Base-by-base conservation (phyloP, 2,888 invertebrate genomes). In the Megastigmus dorsalis region DNA sequence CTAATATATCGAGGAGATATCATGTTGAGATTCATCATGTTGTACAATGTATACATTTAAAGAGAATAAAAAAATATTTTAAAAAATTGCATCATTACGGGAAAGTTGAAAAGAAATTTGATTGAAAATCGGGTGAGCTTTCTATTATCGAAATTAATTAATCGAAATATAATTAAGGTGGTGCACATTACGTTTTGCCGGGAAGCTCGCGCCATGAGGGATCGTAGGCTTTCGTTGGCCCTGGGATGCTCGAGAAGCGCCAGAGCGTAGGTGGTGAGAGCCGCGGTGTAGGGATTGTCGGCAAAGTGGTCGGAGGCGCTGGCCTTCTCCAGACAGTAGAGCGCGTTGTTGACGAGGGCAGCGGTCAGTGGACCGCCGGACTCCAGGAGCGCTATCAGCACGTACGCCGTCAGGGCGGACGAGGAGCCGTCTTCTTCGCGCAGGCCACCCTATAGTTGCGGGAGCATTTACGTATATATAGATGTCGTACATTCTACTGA, bases 331-430 rank as follows among this genome's bases (percentile, higher is more conserved):
- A 92, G 88, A 76, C 93, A 93, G 28, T 91, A 90, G 55, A 92
- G 89, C 0, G 92, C 91, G 84, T 92, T 91, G 1, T 89, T 89
- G 48, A 91, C 85, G 0, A 91, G 88, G 1, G 88, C 81, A 0
- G 91, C 88, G 0, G 91, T 86, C 1, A 91, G 83, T 0, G 89
- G 84, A 9, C 91, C 87, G 2, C 89, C 88, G 9, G 92, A 90
- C 81, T 93, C 92, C 2, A 93, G 83, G 2, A 94, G 89, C 20
- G 93, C 91, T 0, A 92, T 90, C 23, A 93, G 88, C 50, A 93
- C 92, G 85, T 93, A 94, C 0, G 94, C 92, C 0, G 94, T 92
- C 52, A 94, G 88, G 0, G 92, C 92, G 0, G 93, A 90, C 36
- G 91, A 84, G 23, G 84, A 85, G 20, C 81, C 82, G 50, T 83